These are phyloP conservation scores for Thermophis baileyi DNA, from an alignment of 2,113 vertebrate species.

Conservation along the genomic window DNA sequence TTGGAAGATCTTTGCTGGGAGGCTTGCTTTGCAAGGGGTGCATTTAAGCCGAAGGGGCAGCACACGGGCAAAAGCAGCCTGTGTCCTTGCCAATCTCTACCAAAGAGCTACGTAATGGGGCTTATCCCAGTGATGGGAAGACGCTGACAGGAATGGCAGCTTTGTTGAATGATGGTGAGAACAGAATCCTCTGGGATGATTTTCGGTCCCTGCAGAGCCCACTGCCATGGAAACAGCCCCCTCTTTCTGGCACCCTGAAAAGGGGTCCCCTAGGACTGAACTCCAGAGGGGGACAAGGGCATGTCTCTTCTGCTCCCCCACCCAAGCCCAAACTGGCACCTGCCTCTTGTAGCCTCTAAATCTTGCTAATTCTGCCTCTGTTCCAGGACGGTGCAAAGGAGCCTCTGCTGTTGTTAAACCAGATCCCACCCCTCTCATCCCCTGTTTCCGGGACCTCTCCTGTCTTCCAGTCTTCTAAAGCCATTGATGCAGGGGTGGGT, in stretches of 20 bases:
- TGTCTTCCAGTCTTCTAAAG: neutral
- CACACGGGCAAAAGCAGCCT: neutral
- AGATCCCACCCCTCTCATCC: constrained; percentile 11
- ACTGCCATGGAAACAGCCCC: neutral
- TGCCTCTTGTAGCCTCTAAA: no score
- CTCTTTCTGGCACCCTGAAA: neutral
- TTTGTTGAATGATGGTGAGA: neutral
- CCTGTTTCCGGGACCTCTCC: constrained; percentile 42
- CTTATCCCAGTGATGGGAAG: neutral
- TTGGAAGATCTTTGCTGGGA: neutral
- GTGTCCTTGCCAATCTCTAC: neutral
- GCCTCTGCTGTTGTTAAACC: neutral
- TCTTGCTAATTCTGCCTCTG: no score
- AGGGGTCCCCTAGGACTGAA: neutral
- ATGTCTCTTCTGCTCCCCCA: constrained; percentile 27
- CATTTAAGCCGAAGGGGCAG: neutral
- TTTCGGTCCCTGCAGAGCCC: neutral
- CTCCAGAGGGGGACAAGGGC: accelerated
- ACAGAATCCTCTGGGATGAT: no score
- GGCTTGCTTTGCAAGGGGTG: neutral
- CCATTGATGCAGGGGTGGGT: no score
- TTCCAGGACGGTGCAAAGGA: neutral
- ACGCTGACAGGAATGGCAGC: neutral
- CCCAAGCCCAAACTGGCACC: constrained; percentile 27
- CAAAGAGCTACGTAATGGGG: neutral